Conservation (phyloP, 2,113 vertebrate species). For the Aleadryas rufinucha region DNA sequence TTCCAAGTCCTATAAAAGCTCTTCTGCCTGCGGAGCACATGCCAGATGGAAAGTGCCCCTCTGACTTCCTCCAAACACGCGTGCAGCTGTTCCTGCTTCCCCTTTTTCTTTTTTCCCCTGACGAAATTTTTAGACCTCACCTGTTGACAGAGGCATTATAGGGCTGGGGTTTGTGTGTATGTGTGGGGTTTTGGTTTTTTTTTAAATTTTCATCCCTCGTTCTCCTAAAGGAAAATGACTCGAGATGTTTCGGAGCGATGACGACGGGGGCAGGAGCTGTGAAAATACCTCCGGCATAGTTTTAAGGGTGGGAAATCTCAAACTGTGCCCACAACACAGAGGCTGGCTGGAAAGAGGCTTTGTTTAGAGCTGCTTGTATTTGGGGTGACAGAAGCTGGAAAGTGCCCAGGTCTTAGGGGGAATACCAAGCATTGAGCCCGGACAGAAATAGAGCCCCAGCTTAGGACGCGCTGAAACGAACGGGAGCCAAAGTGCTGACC, state of each 20-base stretch:
- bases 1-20: constrained; percentile 39
- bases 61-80: constrained; percentile 60
- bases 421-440: background rate
- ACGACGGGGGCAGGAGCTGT: background rate
- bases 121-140: constrained; percentile 78
- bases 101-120: constrained; percentile 15
- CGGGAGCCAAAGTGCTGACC: constrained; percentile 11
- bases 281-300: background rate
- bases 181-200: background rate
- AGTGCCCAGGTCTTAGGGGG: constrained; percentile 39
- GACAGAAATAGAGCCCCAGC: constrained; percentile 45
- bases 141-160: constrained; percentile 63
- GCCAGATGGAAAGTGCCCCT: constrained; percentile 67
- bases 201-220: background rate
- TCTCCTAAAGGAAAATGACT: constrained; percentile 52
- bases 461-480: constrained; percentile 13
- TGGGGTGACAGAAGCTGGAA: constrained; percentile 23
- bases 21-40: constrained; percentile 31
- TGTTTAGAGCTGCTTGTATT: background rate
- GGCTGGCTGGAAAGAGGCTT: background rate
- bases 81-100: constrained; percentile 72
- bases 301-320: constrained; percentile 38
- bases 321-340: background rate
- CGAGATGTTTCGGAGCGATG: constrained; percentile 29
- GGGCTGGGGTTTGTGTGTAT: background rate